These are phyloP conservation scores for Gari tellinella DNA, from an alignment of 2,888 invertebrate species.

Conservation along the genomic window DNA sequence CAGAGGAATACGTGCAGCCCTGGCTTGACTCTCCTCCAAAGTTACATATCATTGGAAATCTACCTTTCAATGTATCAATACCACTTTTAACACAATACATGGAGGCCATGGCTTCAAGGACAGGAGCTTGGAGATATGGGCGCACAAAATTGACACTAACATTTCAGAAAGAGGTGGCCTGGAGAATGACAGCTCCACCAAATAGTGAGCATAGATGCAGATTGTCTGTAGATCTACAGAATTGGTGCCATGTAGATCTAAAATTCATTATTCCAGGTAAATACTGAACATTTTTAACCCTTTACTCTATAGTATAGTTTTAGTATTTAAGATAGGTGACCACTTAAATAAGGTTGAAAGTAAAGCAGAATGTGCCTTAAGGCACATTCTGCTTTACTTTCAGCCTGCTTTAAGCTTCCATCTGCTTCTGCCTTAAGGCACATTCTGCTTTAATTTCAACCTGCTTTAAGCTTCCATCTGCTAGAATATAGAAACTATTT, in stretches of 20 bases:
- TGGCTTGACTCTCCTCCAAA: constrained; percentile 82
- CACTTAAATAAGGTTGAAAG: too few relatives aligned
- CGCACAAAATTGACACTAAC: constrained; percentile 95
- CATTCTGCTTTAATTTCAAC: too few relatives aligned
- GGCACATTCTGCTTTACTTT: too few relatives aligned
- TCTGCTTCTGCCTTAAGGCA: too few relatives aligned
- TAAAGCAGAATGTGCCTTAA: too few relatives aligned
- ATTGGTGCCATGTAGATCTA: constrained; percentile 93
- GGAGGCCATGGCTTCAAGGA: constrained; percentile 90
- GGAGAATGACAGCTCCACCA: constrained; percentile 93
- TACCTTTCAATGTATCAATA: constrained; percentile 98
- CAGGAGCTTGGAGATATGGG: constrained; percentile 87
- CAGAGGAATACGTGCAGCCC: constrained; percentile 78
- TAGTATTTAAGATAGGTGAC: too few relatives aligned
- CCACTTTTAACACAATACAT: constrained; percentile 96
- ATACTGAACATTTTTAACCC: too few relatives aligned
- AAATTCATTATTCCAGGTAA: constrained; percentile 94
- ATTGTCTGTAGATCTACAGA: constrained; percentile 97
- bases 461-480: too few relatives aligned
- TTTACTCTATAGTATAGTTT: too few relatives aligned
- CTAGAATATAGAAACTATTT: too few relatives aligned
- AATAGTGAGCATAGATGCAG: constrained; percentile 91
- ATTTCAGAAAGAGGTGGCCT: constrained; percentile 98
- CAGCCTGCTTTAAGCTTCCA: too few relatives aligned
- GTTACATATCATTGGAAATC: constrained; percentile 89